Base-by-base conservation (phyloP, 2,113 vertebrate species). In the Myocastor coypus region DNA sequence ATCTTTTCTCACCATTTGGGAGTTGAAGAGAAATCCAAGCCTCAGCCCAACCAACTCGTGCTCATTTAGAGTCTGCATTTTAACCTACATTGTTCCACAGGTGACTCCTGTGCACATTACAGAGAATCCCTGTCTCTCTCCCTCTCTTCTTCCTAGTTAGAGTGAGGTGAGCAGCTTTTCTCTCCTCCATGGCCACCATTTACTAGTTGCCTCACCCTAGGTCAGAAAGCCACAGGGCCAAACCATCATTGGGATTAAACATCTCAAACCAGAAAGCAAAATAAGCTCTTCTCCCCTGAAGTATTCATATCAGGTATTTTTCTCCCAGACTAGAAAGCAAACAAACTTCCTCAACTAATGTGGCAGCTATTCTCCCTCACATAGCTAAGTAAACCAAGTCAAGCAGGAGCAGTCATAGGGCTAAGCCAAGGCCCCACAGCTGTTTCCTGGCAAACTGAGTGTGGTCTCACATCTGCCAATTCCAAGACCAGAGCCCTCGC, bases 21-120 rank as follows among this genome's bases (percentile, higher is more conserved):
- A 63, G 13, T 63, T 75, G 46, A 42, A n/a, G 52, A 88, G 30
- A 94, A 95, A 88, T 55, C 37, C 68, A 37, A 77, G 34, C 75
- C 42, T 89, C 71, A 83, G 68, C 32, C 2, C 14, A n/a, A 10
- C 3, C 40, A 52, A 87, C 64, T 59, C 11, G 52, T 61, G 37
- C 81, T 59, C 37, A 92, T 57, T 87, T 37, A 63, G 84, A 95
- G 73, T 57, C 64, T 85, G 12, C 17, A 7, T 93, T 80, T 84
- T 55, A 59, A 57, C 34, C 63, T 69, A 30, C 11, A 40, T 81
- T 75, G 4, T 80, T 12, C 66, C 73, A 28, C 42, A 19, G 8
- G 34, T 42, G 10, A 90, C n/a, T 83, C 5, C 26, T 52, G 8
- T 24, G 42, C n/a, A 46, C 24, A 34, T 13, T 14, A 34, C n/a